Percentiles rank a stretch among this genome's conserved stretches.
phyloP scores from a whole-genome alignment of 2,113 vertebrate species.

The Syngnathus scovelli region DNA sequence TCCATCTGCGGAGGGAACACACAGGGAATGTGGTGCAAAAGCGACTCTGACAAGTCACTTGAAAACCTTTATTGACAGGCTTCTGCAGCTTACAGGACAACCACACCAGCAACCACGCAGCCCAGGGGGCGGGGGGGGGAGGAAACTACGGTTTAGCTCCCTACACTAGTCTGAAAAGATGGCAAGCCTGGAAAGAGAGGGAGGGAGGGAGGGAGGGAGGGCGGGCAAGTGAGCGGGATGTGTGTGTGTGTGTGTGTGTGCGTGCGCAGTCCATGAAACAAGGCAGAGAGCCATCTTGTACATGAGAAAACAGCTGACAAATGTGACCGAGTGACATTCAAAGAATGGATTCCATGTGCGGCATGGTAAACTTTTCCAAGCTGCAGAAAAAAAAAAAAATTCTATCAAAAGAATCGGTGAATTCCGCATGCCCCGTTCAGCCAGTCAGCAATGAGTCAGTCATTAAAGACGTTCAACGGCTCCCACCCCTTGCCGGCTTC shows the following conservation, averaged over 20 bases:
- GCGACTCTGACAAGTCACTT: constrained; percentile 61
- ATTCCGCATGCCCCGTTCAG: constrained; percentile 28
- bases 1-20: constrained; percentile 65
- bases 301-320: constrained; percentile 56
- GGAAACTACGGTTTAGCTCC: not conserved
- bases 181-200: no score
- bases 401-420: constrained; percentile 20
- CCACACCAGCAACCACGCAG: constrained; percentile 58
- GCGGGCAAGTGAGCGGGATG: not conserved
- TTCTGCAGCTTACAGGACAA: constrained; percentile 70
- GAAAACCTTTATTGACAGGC: constrained; percentile 71
- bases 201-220: no score
- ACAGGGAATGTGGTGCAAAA: constrained; percentile 64
- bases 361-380: constrained; percentile 26
- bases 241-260: not conserved
- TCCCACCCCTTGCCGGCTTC: constrained; percentile 38
- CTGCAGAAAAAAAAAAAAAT: constrained; percentile 1
- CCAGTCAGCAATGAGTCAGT: constrained; percentile 23
- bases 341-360: constrained; percentile 20
- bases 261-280: constrained; percentile 55
- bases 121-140: not conserved
- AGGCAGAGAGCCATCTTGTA: constrained; percentile 39
- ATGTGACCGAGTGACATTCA: constrained; percentile 28
- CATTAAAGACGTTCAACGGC: constrained; percentile 52
- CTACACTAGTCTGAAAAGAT: not conserved